phyloP scores from a whole-genome alignment of 2,888 invertebrate genomes.

The Pandemis heparana region DNA sequence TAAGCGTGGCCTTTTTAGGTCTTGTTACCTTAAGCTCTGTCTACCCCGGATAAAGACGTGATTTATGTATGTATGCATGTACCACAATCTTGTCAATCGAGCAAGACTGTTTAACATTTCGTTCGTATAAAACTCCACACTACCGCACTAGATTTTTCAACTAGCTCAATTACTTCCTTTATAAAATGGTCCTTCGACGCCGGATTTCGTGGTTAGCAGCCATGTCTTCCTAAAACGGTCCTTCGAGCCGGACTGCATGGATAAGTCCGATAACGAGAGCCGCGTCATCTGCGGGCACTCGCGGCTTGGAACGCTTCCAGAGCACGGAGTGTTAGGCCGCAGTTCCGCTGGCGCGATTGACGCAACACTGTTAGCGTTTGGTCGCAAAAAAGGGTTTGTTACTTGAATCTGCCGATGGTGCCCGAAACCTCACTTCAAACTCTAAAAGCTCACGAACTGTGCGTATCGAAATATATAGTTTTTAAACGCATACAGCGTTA shows the following conservation, averaged over 20 bases:
- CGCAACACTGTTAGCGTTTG: neutral
- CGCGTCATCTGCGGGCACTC: constrained; percentile 76
- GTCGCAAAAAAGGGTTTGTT: neutral
- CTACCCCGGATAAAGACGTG: too few species aligned
- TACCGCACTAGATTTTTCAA: neutral
- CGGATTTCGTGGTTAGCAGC: neutral
- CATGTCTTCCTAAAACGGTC: constrained; percentile 17
- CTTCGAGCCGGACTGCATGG: constrained; percentile 36
- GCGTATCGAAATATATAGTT: too few species aligned
- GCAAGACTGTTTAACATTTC: too few species aligned
- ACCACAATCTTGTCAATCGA: too few species aligned
- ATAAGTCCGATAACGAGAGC: constrained; percentile 68
- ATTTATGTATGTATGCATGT: too few species aligned
- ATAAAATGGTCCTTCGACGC: constrained; percentile 7
- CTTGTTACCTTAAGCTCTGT: too few species aligned
- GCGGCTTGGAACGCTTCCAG: constrained; percentile 77
- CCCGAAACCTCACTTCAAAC: too few species aligned
- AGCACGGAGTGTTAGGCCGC: constrained; percentile 61
- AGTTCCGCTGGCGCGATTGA: constrained; percentile 47
- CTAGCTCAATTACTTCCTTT: neutral
- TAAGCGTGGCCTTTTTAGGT: too few species aligned
- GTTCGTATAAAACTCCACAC: neutral
- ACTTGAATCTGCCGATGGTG: too few species aligned
- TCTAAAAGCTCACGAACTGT: too few species aligned
- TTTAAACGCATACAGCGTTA: too few species aligned